phyloP scores from a whole-genome alignment of 2,888 invertebrate genomes.

The Hartigia nigra region DNA sequence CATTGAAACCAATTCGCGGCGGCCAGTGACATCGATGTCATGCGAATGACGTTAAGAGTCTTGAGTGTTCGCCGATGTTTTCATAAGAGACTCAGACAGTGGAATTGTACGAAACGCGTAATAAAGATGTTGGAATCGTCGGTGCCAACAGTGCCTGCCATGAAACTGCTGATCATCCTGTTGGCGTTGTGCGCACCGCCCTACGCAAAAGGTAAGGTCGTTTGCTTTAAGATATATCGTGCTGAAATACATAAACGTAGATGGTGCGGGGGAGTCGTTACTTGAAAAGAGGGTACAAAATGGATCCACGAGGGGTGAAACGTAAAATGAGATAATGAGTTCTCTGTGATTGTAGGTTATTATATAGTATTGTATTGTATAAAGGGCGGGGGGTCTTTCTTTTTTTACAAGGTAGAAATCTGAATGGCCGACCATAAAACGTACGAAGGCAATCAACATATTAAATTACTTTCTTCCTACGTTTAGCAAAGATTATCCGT shows the following conservation, averaged over 20 bases:
- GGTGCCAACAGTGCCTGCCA: neutral
- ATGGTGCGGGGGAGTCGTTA: neutral
- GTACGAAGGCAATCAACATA: neutral
- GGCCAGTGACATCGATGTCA: neutral
- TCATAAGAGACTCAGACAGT: neutral
- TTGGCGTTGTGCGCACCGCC: neutral
- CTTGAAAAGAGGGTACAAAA: neutral
- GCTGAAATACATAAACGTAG: neutral
- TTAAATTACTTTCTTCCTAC: conserved; percentile 1
- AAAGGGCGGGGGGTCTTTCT: neutral
- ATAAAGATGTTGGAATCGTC: neutral
- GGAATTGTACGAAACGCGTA: neutral
- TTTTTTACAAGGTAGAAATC: neutral
- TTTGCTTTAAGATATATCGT: neutral
- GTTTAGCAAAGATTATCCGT: neutral
- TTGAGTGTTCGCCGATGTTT: neutral
- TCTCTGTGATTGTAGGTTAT: neutral
- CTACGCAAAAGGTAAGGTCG: neutral
- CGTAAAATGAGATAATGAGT: neutral
- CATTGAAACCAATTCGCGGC: neutral
- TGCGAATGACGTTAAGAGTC: neutral
- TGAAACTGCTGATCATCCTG: neutral
- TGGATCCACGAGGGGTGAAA: neutral
- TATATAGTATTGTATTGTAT: neutral
- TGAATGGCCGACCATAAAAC: neutral